phyloP scores from a whole-genome alignment of 2,113 vertebrate species.

The Azemiops feae region DNA sequence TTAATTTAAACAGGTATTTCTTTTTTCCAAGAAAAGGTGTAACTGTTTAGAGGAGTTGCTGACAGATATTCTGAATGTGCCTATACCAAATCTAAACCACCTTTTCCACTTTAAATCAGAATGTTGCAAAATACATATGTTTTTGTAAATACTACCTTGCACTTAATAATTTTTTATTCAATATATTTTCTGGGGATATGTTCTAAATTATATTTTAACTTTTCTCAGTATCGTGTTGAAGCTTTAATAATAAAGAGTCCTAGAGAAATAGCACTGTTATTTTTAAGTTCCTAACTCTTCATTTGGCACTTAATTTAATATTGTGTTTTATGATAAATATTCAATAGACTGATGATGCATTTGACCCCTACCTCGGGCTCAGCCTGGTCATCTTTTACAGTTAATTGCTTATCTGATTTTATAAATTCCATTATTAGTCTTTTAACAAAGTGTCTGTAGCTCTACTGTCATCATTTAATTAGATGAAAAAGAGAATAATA shows the following conservation, averaged over 20 bases:
- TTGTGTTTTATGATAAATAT: constrained; percentile 76
- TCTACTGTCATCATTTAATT: constrained; percentile 40
- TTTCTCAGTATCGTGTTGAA: constrained; percentile 1
- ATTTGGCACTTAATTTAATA: constrained; percentile 73
- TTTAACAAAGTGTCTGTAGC: constrained; percentile 19
- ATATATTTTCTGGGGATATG: not conserved
- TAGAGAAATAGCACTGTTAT: constrained; percentile 33
- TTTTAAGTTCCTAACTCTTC: constrained; percentile 63
- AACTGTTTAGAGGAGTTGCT: not conserved
- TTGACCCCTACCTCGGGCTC: not conserved
- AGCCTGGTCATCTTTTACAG: not conserved
- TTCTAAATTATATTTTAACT: not conserved
- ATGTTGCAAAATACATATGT: not conserved
- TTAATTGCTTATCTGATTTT: constrained; percentile 32
- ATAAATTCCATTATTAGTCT: constrained; percentile 46
- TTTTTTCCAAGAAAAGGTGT: not conserved
- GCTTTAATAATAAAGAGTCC: not conserved
- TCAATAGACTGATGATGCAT: constrained; percentile 5
- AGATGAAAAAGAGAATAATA: constrained; percentile 30
- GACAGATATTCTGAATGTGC: not conserved
- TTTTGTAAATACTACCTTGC: not conserved
- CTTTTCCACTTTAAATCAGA: not conserved
- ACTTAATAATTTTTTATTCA: not conserved
- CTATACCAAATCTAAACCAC: not conserved
- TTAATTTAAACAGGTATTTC: not conserved